Conservation (phyloP, 1,140 invertebrate species). For the Phocides pigmalion region DNA sequence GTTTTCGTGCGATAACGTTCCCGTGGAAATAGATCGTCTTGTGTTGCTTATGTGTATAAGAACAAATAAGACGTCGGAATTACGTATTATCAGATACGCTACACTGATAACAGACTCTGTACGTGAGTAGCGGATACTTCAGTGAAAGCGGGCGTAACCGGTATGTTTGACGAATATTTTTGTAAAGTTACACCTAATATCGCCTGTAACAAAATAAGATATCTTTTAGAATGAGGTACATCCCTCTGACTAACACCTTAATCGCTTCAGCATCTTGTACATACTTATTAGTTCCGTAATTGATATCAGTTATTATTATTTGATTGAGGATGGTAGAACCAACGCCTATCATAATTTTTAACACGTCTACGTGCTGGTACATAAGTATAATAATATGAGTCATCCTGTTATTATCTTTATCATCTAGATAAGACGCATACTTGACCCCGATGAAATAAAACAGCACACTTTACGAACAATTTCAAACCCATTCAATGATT, state of each 20-base stretch:
- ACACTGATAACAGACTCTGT: slow-evolving; percentile 41
- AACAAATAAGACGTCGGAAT: slow-evolving; percentile 22
- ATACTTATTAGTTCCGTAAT: slow-evolving; percentile 36
- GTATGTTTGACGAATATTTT: slow-evolving; percentile 38
- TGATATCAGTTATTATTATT: slow-evolving; percentile 44
- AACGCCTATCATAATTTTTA: slow-evolving; percentile 38
- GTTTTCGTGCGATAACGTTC: background rate
- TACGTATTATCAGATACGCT: slow-evolving; percentile 44
- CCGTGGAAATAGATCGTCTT: background rate
- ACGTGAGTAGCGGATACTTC: slow-evolving; percentile 36
- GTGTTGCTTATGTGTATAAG: slow-evolving; percentile 12
- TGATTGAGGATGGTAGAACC: slow-evolving; percentile 43
- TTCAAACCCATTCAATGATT: background rate
- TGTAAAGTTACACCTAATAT: slow-evolving; percentile 19
- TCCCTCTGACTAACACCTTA: background rate
- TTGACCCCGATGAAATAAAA: background rate
- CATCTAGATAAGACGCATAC: background rate
- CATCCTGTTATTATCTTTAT: slow-evolving; percentile 16
- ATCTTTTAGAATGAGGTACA: background rate
- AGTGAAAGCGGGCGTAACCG: slow-evolving; percentile 44
- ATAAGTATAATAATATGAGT: slow-evolving; percentile 11
- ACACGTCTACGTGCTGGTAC: slow-evolving; percentile 11
- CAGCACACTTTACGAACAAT: background rate
- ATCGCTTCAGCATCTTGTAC: slow-evolving; percentile 10
- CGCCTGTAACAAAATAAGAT: slow-evolving; percentile 10